Conservation (phyloP, 2,113 vertebrate species). For the Triplophysa dalaica region DNA sequence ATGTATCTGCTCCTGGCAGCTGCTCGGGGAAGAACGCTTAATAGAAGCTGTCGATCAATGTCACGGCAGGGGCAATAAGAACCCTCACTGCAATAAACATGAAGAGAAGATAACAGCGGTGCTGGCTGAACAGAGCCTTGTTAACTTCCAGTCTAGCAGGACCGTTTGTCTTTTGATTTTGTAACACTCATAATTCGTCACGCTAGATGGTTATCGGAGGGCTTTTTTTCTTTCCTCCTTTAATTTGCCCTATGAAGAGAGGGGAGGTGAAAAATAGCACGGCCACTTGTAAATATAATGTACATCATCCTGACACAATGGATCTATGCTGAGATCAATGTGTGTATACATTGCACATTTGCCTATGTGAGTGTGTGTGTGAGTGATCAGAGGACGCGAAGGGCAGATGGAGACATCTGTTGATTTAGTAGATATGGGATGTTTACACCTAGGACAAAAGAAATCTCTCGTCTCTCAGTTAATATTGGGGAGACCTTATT, state of each 20-base stretch:
- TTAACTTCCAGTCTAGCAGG: conserved; percentile 79
- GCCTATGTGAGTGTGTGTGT: conserved; percentile 28
- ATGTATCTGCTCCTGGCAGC: conserved; percentile 97
- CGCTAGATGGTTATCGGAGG: conserved; percentile 65
- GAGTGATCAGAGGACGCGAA: conserved; percentile 18
- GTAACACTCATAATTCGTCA: conserved; percentile 75
- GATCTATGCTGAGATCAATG: conserved; percentile 57
- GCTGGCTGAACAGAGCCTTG: conserved; percentile 80
- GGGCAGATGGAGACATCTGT: conserved; percentile 57
- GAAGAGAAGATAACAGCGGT: conserved; percentile 84
- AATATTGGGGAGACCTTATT: conserved; percentile 48
- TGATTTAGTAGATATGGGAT: conserved; percentile 59
- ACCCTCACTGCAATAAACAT: conserved; percentile 92
- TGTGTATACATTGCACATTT: conserved; percentile 50
- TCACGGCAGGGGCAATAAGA: conserved; percentile 84
- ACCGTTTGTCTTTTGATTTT: conserved; percentile 85
- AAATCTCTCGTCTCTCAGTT: conserved; percentile 41
- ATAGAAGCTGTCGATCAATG: conserved; percentile 99
- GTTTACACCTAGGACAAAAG: conserved; percentile 53
- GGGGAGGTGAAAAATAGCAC: conserved; percentile 53
- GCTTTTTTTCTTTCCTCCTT: conserved; percentile 32
- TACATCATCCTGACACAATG: conserved; percentile 55
- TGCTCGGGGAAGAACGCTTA: conserved; percentile 86
- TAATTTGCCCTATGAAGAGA: conserved; percentile 51
- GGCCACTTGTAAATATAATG: conserved; percentile 62